These are phyloP conservation scores for Oxyruncus cristatus DNA, from an alignment of 2,113 vertebrate genomes.

Conservation along the genomic window DNA sequence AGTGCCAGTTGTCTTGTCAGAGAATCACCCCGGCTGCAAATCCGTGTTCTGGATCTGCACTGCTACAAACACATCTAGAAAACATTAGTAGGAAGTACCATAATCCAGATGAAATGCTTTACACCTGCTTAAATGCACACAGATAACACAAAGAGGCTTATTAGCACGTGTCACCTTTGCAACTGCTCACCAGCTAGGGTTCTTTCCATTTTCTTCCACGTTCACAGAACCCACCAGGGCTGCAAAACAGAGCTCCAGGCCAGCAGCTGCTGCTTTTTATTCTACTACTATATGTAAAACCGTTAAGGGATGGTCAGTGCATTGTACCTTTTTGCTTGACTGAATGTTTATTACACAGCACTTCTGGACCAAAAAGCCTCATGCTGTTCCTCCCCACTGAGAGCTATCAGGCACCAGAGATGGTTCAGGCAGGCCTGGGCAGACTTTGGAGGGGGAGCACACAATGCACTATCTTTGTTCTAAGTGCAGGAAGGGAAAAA, in stretches of 20 bases:
- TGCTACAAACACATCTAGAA: neutral
- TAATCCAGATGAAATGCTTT: neutral
- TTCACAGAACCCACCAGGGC: neutral
- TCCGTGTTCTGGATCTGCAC: neutral
- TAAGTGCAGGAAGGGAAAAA: neutral
- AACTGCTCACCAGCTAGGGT: neutral
- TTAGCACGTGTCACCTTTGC: neutral
- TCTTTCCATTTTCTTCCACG: neutral
- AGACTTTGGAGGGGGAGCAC: neutral
- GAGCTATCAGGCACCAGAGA: neutral
- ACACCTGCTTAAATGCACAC: neutral
- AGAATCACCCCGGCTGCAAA: neutral
- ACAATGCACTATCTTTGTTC: neutral
- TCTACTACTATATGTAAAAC: accelerated
- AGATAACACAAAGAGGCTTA: neutral
- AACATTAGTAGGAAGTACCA: neutral
- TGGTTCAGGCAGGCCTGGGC: neutral
- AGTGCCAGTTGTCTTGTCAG: neutral
- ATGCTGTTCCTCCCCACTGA: neutral
- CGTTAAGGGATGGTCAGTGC: neutral
- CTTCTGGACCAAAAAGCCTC: neutral
- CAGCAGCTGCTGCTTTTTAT: neutral
- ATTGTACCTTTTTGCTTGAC: neutral
- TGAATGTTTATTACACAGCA: neutral
- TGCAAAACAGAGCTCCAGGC: neutral